Evolutionary conservation across 2,113 vertebrate species (phyloP).

Genomic region (Aldabrachelys gigantea): DNA sequence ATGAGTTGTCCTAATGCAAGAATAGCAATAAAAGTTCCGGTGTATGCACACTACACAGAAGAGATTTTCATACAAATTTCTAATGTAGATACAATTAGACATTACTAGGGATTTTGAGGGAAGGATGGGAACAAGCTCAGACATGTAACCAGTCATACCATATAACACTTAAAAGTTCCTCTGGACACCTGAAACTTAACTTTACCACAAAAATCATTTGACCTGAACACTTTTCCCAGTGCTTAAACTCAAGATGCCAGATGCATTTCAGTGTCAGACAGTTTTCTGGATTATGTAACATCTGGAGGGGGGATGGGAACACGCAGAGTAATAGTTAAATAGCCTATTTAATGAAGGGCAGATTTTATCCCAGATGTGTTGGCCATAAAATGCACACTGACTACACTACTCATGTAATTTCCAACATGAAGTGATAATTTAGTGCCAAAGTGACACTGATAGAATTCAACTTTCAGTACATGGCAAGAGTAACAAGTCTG

Average conservation of each 20-base stretch:
- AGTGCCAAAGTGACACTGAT: not conserved
- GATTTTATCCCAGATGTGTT: not conserved
- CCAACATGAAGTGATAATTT: rapidly evolving
- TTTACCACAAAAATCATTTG: not conserved
- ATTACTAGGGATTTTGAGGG: not conserved
- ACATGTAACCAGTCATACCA: not conserved
- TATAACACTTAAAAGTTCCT: not conserved
- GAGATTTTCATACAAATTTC: not conserved
- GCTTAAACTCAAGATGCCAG: not conserved
- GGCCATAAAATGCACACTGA: not conserved
- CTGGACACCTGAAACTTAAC: not conserved
- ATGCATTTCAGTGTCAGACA: not conserved
- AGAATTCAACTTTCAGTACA: not conserved
- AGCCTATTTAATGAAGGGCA: not conserved
- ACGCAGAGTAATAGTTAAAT: not conserved
- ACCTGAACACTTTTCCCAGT: not conserved
- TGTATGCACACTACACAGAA: not conserved
- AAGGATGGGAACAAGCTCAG: not conserved
- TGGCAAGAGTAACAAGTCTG: not conserved
- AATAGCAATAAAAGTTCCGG: not conserved
- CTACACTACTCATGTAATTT: not conserved
- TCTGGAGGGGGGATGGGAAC: not conserved
- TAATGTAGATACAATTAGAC: not conserved
- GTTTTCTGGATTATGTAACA: not conserved
- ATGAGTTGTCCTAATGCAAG: rapidly evolving